Base-by-base conservation (phyloP, 30 jellyfish, hydroid and myxozoan genomes). In the Pelagia noctiluca region DNA sequence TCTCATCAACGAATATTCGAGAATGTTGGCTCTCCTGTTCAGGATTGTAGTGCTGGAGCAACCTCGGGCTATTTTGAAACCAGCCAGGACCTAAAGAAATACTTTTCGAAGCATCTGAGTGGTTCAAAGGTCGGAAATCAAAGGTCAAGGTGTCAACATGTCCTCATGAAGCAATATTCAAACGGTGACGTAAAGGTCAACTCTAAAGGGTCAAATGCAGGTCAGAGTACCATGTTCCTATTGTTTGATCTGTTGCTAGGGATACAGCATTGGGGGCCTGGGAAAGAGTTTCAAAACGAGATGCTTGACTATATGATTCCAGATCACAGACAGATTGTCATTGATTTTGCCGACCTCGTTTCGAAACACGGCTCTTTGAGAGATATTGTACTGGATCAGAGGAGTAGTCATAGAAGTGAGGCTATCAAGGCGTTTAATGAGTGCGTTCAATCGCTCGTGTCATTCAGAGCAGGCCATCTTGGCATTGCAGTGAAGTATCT, bases 161-260 rank as follows among this genome's bases (percentile, higher is more conserved):
- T 81, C 5, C 35, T 81, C 42, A 34, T 38, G 30, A 19, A 18
- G 36, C 50, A 49, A 36, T 0, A 18, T 22, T 24, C 53, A 46
- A 70, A 65, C 31, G 71, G 84, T 26, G 52, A 49, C 12, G 18
- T 81, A 2, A 23, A 47, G 12, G 85, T 81, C n/a, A 66, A 67
- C 52, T 80, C 91, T 0, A 81, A 81, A 36, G 91, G 91, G 1
- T 84, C 91, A 7, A 81, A 84, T 33, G 91, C 91, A 26, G 91
- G 91, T 2, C 91, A 81, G 35, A 81, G 91, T 26, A 49, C 91
- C 29, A 81, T 81, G 91, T 66, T 81, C 13, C 7, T 81, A 26
- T 38, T 70, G 25, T 81, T 81, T 66, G 91, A 81, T 35, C 60
- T 81, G 50, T 25, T 81, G 75, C 91, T 81, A 3, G 91, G 91